A percentile compares a stretch with the other conserved stretches of the same genome.
These are phyloP conservation scores for Xenopus laevis DNA, from an alignment of 2,113 vertebrate genomes.

Conservation along the genomic window DNA sequence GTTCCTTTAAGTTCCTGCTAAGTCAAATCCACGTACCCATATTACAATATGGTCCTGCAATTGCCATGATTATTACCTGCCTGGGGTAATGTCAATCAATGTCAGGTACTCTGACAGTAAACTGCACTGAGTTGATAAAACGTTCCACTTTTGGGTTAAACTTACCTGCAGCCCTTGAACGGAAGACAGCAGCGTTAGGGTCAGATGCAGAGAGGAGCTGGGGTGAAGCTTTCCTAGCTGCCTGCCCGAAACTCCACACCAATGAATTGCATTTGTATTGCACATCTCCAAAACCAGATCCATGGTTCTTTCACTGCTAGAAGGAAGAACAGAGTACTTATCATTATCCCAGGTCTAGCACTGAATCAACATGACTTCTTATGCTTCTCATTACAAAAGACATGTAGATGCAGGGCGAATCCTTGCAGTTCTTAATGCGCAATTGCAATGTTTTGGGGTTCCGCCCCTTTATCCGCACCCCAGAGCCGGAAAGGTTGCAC, in stretches of 20 bases:
- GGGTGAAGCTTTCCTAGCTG: slow-evolving; percentile 90
- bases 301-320: slow-evolving; percentile 93
- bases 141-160: not conserved
- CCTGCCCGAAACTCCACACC: slow-evolving; percentile 93
- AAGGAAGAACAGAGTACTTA: slow-evolving; percentile 40
- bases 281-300: slow-evolving; percentile 96
- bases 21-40: too few species aligned
- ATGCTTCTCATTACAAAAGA: not conserved
- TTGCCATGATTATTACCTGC: too few species aligned
- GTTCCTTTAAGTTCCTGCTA: too few species aligned
- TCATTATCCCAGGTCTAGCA: not conserved
- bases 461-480: too few species aligned
- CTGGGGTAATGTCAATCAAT: too few species aligned
- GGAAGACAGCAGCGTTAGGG: slow-evolving; percentile 84
- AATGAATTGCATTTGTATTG: slow-evolving; percentile 89
- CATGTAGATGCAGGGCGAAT: too few species aligned
- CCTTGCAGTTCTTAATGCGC: too few species aligned
- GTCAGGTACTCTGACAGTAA: too few species aligned
- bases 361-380: not conserved
- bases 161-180: slow-evolving; percentile 91
- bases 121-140: too few species aligned
- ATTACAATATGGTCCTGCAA: too few species aligned
- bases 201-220: slow-evolving; percentile 83
- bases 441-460: too few species aligned
- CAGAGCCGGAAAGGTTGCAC: too few species aligned